phyloP scores from a whole-genome alignment of 2,888 invertebrate species.

The Amphipoea oculea region DNA sequence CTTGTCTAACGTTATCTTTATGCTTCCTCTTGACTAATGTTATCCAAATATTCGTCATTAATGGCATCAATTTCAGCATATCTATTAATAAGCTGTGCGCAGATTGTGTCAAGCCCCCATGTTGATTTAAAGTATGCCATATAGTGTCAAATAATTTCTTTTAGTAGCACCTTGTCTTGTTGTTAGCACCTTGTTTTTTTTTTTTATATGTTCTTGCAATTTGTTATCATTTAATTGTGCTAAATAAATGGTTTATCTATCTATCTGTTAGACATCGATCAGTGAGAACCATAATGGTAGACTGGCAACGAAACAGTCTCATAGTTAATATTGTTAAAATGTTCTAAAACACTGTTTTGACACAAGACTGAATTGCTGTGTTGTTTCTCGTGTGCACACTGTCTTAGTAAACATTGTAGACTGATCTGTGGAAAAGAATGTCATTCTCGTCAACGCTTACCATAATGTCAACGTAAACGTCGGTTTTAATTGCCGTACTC shows the following conservation, averaged over 20 bases:
- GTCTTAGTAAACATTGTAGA: neutral
- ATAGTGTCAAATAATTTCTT: too few species aligned
- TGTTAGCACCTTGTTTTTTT: too few species aligned
- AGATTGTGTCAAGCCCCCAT: too few species aligned
- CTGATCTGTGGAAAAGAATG: constrained; percentile 11
- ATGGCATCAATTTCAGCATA: neutral
- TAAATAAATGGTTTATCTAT: neutral
- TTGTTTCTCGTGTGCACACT: neutral
- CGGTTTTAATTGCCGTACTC: constrained; percentile 24
- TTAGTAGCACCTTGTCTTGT: too few species aligned
- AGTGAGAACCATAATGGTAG: neutral
- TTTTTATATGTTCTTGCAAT: too few species aligned
- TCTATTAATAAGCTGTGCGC: neutral
- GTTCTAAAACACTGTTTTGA: neutral
- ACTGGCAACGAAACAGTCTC: neutral
- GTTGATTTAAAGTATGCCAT: too few species aligned
- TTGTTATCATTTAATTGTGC: too few species aligned
- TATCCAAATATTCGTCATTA: constrained; percentile 5
- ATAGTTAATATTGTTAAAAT: neutral
- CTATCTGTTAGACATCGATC: neutral
- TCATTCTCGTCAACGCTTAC: neutral
- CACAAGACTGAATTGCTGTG: neutral
- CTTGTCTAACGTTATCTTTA: neutral
- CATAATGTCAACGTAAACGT: constrained; percentile 35
- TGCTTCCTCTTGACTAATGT: constrained; percentile 24